These are phyloP conservation scores for Orchestes rusci DNA, from an alignment of 2,888 invertebrate genomes.

Conservation along the genomic window DNA sequence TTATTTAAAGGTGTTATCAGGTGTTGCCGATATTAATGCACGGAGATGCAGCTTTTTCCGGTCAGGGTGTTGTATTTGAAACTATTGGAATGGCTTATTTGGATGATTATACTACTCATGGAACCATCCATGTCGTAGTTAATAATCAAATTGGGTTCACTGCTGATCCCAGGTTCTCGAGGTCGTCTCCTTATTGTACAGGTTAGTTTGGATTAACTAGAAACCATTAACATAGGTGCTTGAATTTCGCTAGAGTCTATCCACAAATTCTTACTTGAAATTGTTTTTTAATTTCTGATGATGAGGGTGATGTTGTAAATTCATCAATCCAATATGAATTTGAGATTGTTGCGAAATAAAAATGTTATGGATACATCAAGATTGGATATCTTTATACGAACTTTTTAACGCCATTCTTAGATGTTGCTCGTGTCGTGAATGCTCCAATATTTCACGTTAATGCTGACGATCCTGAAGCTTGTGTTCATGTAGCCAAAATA, in stretches of 20 bases:
- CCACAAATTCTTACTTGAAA: no score
- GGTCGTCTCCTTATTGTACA: constrained; percentile 87
- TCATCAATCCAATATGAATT: no score
- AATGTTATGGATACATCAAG: no score
- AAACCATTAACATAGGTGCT: no score
- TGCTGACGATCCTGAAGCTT: constrained; percentile 87
- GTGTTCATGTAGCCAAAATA: constrained; percentile 85
- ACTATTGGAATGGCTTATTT: constrained; percentile 93
- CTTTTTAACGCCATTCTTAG: constrained; percentile 48
- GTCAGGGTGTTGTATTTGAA: constrained; percentile 94
- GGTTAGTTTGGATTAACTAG: no score
- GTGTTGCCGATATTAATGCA: constrained; percentile 92
- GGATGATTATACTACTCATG: constrained; percentile 90
- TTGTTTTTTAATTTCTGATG: no score
- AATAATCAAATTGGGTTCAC: constrained; percentile 98
- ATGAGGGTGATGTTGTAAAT: no score
- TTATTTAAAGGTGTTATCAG: no score
- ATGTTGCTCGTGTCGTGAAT: constrained; percentile 87
- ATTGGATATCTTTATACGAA: not conserved
- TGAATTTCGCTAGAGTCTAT: no score
- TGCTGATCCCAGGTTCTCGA: constrained; percentile 78
- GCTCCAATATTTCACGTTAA: constrained; percentile 94
- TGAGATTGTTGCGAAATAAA: no score
- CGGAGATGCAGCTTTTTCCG: constrained; percentile 93
- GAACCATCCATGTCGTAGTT: constrained; percentile 88